These are phyloP conservation scores for Lytechinus pictus DNA, from an alignment of 35 echinoderm and acorn worm genomes.

Conservation along the genomic window DNA sequence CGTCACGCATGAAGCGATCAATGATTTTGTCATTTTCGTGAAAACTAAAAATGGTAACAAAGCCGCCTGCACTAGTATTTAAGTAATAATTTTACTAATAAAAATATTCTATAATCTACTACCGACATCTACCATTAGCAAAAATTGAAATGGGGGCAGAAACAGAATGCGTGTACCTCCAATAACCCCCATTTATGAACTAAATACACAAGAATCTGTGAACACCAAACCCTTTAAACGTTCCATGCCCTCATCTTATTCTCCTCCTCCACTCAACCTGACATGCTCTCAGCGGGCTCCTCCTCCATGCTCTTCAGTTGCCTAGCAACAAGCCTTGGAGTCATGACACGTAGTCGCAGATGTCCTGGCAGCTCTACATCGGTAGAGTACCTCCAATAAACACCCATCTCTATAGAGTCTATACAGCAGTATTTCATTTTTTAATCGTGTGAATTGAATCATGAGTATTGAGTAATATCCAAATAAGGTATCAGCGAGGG, in stretches of 20 bases:
- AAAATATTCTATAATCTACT: no score
- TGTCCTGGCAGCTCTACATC: not conserved
- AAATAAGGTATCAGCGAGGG: not conserved
- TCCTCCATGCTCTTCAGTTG: slow-evolving; percentile 28
- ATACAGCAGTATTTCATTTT: not conserved
- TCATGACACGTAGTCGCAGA: slow-evolving; percentile 40
- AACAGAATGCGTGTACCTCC: no score
- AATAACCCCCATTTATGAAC: not conserved
- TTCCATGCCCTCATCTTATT: slow-evolving; percentile 6
- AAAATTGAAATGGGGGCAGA: not conserved
- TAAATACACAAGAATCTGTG: not conserved
- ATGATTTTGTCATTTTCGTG: no score
- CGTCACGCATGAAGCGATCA: no score
- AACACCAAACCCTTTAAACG: slow-evolving; percentile 8
- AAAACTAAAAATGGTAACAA: no score
- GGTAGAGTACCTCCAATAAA: not conserved
- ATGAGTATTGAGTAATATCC: not conserved
- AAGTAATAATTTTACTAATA: no score
- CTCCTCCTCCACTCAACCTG: slow-evolving; percentile 34
- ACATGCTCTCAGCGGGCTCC: slow-evolving; percentile 32
- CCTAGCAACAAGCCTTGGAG: slow-evolving; percentile 28
- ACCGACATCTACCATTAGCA: no score
- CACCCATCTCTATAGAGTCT: not conserved
- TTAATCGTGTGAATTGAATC: not conserved
- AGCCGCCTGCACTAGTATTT: no score